A percentile compares a stretch with the other conserved stretches of the same genome.
Evolutionary conservation across 37 sponge, comb jelly and placozoan genomes (phyloP).

Genomic region (Halisarca cf. caerulea): DNA sequence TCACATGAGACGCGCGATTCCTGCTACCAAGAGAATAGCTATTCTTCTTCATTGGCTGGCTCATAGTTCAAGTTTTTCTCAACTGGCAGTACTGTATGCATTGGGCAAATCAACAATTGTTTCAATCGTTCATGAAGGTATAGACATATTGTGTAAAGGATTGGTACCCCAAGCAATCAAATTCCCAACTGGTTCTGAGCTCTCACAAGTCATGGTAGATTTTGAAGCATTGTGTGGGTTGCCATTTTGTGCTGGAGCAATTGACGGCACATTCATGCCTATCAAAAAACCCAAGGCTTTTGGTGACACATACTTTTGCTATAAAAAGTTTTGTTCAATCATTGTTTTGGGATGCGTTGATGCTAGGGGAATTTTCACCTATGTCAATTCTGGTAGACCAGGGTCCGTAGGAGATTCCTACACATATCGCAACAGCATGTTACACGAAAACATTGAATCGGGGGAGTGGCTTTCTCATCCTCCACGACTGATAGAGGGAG

Average conservation of each 20-base stretch:
- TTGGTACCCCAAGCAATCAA: constrained; percentile 1
- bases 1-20: background rate
- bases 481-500: background rate
- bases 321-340: constrained; percentile 21
- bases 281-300: constrained; percentile 16
- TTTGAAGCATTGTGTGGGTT: constrained; percentile 8
- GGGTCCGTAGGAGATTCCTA: constrained; percentile 29
- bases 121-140: background rate
- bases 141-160: background rate
- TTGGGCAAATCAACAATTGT: constrained; percentile 15
- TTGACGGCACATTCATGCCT: constrained; percentile 23
- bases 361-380: constrained; percentile 25
- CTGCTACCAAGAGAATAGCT: constrained; percentile 12
- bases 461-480: background rate
- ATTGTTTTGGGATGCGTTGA: constrained; percentile 15
- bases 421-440: background rate
- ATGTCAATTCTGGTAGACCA: constrained; percentile 29
- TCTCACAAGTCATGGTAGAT: background rate
- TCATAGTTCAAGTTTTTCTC: background rate
- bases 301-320: constrained; percentile 24
- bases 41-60: constrained; percentile 29
- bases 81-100: constrained; percentile 3
- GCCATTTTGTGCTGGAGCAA: constrained; percentile 26
- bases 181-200: constrained; percentile 10
- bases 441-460: background rate